Conservation (phyloP, 2,113 vertebrate species). For the Podarcis cretensis region DNA sequence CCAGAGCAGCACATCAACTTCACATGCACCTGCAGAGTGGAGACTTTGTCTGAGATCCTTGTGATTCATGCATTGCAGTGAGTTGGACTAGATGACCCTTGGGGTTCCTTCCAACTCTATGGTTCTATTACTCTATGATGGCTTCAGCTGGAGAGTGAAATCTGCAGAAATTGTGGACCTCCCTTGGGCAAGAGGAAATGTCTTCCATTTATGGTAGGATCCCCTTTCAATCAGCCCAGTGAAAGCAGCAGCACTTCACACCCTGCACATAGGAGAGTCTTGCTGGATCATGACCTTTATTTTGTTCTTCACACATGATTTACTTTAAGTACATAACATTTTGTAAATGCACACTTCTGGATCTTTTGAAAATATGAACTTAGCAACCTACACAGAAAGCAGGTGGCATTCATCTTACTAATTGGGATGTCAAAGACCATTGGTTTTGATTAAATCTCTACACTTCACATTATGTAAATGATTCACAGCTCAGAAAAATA, state of each 20-base stretch:
- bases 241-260: neutral
- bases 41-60: too few species aligned
- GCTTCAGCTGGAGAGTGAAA: neutral
- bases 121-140: neutral
- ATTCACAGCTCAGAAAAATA: neutral
- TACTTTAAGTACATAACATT: neutral
- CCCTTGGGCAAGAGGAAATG: neutral
- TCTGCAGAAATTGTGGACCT: neutral
- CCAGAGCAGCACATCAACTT: too few species aligned
- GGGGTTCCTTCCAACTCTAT: too few species aligned
- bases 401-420: slow-evolving; percentile 8
- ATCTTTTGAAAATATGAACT: neutral
- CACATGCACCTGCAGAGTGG: too few species aligned
- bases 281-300: neutral
- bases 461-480: slow-evolving; percentile 8
- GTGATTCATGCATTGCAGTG: too few species aligned
- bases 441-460: neutral
- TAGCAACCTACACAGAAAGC: neutral
- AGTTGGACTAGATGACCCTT: too few species aligned
- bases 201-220: neutral
- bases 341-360: neutral
- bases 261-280: neutral
- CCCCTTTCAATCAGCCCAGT: neutral
- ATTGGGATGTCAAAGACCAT: slow-evolving; percentile 9
- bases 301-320: neutral